phyloP scores from a whole-genome alignment of 2,888 invertebrate species.

The Cecidostiba fungosa region DNA sequence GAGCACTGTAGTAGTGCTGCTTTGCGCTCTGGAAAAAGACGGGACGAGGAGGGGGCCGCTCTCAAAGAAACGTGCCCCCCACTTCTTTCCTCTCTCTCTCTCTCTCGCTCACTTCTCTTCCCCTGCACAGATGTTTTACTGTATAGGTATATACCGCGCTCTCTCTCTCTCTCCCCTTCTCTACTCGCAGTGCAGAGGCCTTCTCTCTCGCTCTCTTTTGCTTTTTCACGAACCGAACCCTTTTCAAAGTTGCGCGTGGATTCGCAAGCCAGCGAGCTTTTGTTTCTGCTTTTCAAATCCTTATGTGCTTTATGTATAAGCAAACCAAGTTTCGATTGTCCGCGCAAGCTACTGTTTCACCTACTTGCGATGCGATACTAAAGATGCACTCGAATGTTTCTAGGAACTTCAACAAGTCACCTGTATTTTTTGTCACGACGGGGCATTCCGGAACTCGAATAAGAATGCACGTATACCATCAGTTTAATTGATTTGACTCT shows the following conservation, averaged over 20 bases:
- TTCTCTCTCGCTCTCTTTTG: neutral
- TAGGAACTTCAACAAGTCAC: no score
- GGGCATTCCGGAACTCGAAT: no score
- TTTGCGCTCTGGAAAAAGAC: conserved; percentile 9
- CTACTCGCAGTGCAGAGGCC: no score
- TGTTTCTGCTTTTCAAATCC: neutral
- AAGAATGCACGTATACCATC: no score
- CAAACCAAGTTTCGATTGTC: no score
- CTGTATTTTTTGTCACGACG: no score
- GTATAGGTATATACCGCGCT: neutral
- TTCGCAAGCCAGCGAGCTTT: neutral
- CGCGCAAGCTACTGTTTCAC: no score
- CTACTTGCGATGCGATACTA: no score
- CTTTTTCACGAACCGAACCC: neutral
- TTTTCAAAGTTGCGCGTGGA: neutral
- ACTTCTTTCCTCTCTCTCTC: neutral
- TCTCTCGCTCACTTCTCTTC: neutral
- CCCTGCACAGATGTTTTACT: neutral
- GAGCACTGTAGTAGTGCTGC: neutral
- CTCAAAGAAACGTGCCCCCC: conserved; percentile 24
- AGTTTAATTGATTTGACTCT: no score
- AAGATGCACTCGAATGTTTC: no score
- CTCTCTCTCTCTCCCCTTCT: conserved; percentile 19
- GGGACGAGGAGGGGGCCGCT: conserved; percentile 13
- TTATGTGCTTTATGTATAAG: no score